A percentile compares a stretch with the other conserved stretches of the same genome.
phyloP scores from a whole-genome alignment of 1,140 invertebrate genomes.

The Penaeus chinensis region DNA sequence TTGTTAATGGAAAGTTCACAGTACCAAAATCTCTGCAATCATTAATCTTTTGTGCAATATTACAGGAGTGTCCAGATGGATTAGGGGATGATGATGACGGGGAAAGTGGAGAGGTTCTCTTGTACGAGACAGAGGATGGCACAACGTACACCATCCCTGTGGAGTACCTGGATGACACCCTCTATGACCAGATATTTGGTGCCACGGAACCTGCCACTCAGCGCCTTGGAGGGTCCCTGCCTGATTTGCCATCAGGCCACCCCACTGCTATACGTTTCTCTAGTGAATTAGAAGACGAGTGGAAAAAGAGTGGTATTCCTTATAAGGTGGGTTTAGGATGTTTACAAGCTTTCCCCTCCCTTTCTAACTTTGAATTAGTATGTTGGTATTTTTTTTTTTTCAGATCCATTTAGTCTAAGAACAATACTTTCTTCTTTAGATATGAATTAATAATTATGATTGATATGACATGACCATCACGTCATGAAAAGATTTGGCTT shows the following conservation, averaged over 20 bases:
- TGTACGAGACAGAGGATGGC: conserved; percentile 56
- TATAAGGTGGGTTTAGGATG: conserved; percentile 46
- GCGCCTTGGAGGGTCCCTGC: conserved; percentile 60
- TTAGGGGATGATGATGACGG: conserved; percentile 60
- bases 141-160: conserved; percentile 63
- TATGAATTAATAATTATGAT: too few species aligned
- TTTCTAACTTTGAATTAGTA: too few species aligned
- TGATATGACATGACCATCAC: too few species aligned
- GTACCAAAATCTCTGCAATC: not conserved
- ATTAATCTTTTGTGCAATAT: not conserved
- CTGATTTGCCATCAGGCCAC: conserved; percentile 55
- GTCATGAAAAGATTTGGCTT: too few species aligned
- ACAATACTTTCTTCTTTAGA: too few species aligned
- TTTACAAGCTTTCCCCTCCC: not conserved
- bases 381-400: too few species aligned
- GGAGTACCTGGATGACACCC: conserved; percentile 65
- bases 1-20: not conserved
- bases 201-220: conserved; percentile 48
- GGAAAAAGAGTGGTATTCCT: conserved; percentile 63
- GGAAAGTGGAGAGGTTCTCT: conserved; percentile 50
- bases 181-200: conserved; percentile 65
- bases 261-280: conserved; percentile 35
- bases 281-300: conserved; percentile 64
- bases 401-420: too few species aligned
- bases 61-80: conserved; percentile 29